These are phyloP conservation scores for Craseonycteris thonglongyai DNA, from an alignment of 2,113 vertebrate species.

Conservation along the genomic window DNA sequence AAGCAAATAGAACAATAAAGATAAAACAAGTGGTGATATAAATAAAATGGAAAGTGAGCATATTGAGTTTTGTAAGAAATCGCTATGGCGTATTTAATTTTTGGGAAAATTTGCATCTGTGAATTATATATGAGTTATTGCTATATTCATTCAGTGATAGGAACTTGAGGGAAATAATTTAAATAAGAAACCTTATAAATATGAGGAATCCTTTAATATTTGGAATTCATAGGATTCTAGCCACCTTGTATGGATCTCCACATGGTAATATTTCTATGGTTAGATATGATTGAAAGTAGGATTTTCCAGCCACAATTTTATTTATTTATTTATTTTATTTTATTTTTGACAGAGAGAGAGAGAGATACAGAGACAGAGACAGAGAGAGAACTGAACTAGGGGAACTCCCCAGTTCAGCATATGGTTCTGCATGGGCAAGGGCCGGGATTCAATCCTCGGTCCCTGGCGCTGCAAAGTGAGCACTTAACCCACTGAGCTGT, in stretches of 20 bases:
- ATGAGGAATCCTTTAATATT: neutral
- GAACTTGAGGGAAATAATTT: constrained; percentile 1
- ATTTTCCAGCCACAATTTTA: neutral
- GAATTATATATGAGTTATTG: neutral
- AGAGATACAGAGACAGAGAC: no score
- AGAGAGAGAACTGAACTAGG: no score
- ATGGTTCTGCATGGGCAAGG: no score
- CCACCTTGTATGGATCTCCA: neutral
- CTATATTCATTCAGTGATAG: neutral
- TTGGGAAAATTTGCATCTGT: neutral
- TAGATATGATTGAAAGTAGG: neutral
- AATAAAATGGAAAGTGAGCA: neutral
- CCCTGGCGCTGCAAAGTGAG: no score
- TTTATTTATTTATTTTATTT: no score
- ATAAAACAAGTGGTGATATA: neutral
- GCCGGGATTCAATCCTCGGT: no score
- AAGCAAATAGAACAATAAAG: neutral
- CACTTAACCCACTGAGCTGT: no score
- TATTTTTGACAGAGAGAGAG: no score
- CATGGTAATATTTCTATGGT: neutral
- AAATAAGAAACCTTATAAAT: neutral
- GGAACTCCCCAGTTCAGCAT: no score
- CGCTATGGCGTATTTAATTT: neutral
- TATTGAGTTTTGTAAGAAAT: neutral
- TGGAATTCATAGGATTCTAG: neutral